Base-by-base conservation (phyloP, 2,888 invertebrate genomes). In the Cephonodes hylas region DNA sequence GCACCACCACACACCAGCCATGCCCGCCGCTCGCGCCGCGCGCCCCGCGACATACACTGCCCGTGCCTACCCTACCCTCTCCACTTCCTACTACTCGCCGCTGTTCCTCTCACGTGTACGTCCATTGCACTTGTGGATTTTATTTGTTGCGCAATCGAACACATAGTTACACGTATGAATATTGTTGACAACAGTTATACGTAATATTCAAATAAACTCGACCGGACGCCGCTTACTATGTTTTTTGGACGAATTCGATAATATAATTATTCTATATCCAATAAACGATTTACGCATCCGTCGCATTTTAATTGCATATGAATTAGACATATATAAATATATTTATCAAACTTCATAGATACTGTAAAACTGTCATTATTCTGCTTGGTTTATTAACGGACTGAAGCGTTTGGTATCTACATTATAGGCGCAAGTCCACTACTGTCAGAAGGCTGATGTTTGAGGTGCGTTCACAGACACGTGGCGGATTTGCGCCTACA, bases 1-100 rank as follows among this genome's bases (percentile, higher is more conserved):
- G 96, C 95, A 95, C 89, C 86, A 87, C 87, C 89, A 88, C 86
- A 88, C 86, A 87, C 87, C 84, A 83, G 82, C 84, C 86, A 86
- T 85, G 85, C 83, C 81, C 83, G 81, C 83, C 80, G 78, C 83
- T 74, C 80, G 78, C 81, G 70, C 77, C 71, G n/a, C n/a, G n/a
- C 72, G n/a, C n/a, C n/a, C 72, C 74, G 67, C 75, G 68, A 69
- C 64, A 72, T 61, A 62, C 64, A 68, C 73, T 64, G 65, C 69
- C 69, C 67, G 65, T 65, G 69, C 70, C 70, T 69, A 64, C 67
- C 59, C 69, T 64, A 58, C 62, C 57, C 65, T 46, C 73, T 64
- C 68, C 63, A 66, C 70, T 67, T 66, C 62, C 66, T 64, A 68
- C 71, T 59, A 59, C 62, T 66, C 67, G 66, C 67, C 70, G 31